phyloP scores from a whole-genome alignment of 1,140 invertebrate species.

The Nylanderia fulva region DNA sequence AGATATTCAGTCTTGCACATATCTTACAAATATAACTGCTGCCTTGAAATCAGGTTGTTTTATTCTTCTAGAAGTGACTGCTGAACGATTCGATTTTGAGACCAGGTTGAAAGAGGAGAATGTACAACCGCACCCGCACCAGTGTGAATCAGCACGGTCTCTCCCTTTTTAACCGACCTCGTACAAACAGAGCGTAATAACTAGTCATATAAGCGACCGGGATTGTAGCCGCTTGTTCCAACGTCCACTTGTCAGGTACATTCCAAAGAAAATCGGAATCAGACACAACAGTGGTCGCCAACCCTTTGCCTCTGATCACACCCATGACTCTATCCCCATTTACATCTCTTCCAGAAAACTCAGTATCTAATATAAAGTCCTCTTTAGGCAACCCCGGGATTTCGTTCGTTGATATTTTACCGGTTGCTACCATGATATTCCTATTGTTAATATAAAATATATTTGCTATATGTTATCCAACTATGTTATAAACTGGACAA shows the following conservation, averaged over 20 bases:
- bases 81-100: no score
- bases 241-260: conserved; percentile 94
- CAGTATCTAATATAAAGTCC: conserved; percentile 98
- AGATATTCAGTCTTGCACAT: no score
- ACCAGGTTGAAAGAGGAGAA: no score
- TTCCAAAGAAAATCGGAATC: conserved; percentile 96
- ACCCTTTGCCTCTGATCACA: conserved; percentile 94
- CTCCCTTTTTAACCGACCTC: conserved; percentile 94
- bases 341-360: conserved; percentile 94
- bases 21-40: no score
- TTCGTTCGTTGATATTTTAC: conserved; percentile 97
- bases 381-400: conserved; percentile 92
- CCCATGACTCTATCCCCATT: conserved; percentile 96
- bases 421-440: conserved; percentile 98
- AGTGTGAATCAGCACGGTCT: conserved; percentile 96
- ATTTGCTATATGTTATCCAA: conserved; percentile 72
- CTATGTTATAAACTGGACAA: no score
- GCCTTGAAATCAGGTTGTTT: no score
- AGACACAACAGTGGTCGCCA: conserved; percentile 95
- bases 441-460: conserved; percentile 82
- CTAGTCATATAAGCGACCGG: conserved; percentile 97
- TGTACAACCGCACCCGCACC: conserved; percentile 98
- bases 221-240: conserved; percentile 97
- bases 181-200: conserved; percentile 95
- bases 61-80: no score